Evolutionary conservation across 2,888 invertebrate genomes (phyloP).

Genomic region (Melieria crassipennis): DNA sequence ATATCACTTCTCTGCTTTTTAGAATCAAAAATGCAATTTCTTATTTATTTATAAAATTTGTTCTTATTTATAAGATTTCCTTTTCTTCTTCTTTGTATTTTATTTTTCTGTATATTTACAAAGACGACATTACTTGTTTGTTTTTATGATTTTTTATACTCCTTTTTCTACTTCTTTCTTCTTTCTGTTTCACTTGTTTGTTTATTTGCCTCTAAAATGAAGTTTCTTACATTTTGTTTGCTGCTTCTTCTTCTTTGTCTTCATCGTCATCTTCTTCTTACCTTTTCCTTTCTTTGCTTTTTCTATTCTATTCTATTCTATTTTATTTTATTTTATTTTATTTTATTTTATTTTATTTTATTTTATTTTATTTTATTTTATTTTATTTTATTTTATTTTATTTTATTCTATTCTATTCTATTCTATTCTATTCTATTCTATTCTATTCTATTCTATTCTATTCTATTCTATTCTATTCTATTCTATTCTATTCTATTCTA

Average conservation of each 20-base stretch:
- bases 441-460: slow-evolving; percentile 14
- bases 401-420: neutral
- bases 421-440: slow-evolving; percentile 1
- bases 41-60: too few species aligned
- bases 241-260: neutral
- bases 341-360: neutral
- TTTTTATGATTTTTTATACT: too few species aligned
- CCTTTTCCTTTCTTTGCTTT: slow-evolving; percentile 2
- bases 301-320: slow-evolving; percentile 1
- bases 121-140: too few species aligned
- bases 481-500: slow-evolving; percentile 4
- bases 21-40: too few species aligned
- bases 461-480: slow-evolving; percentile 1
- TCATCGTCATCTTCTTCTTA: neutral
- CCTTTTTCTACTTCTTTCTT: too few species aligned
- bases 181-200: neutral
- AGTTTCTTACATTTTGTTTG: neutral
- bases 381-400: neutral
- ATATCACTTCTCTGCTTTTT: too few species aligned
- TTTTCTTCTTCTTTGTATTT: too few species aligned
- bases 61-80: too few species aligned
- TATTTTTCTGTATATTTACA: too few species aligned
- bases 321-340: slow-evolving; percentile 6
- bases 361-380: neutral
- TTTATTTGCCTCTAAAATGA: slow-evolving; percentile 1